Percentiles rank a stretch among this genome's conserved stretches.
phyloP scores from a whole-genome alignment of 2,113 vertebrate genomes.

The Oryzias celebensis region DNA sequence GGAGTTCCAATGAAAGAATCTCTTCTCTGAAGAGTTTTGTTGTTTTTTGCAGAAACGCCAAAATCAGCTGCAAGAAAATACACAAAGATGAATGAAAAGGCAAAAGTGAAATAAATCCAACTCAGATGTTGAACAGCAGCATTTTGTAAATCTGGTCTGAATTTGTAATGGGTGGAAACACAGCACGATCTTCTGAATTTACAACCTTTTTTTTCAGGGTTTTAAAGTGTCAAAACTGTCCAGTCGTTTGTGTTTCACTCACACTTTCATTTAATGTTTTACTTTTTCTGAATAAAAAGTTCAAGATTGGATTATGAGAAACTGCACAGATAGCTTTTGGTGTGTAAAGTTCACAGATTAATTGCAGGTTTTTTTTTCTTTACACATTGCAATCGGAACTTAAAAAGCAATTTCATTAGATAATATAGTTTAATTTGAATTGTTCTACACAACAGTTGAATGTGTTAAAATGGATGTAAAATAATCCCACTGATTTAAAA shows the following conservation, averaged over 20 bases:
- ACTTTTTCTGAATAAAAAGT: not conserved
- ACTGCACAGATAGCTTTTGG: too few species aligned
- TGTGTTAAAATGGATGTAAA: too few species aligned
- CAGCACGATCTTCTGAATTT: slow-evolving; percentile 20
- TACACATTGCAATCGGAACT: too few species aligned
- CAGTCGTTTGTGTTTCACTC: slow-evolving; percentile 37
- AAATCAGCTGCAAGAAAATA: slow-evolving; percentile 86
- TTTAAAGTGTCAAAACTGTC: slow-evolving; percentile 8
- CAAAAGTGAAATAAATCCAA: not conserved
- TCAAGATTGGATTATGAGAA: too few species aligned
- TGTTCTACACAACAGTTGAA: too few species aligned
- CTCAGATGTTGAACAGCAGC: not conserved
- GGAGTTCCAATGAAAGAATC: slow-evolving; percentile 96
- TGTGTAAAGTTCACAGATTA: too few species aligned
- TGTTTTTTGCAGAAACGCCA: slow-evolving; percentile 96
- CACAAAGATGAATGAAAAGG: slow-evolving; percentile 7
- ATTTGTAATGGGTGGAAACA: slow-evolving; percentile 2
- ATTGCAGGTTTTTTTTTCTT: too few species aligned
- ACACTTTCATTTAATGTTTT: slow-evolving; percentile 11
- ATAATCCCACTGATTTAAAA: too few species aligned
- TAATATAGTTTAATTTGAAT: too few species aligned
- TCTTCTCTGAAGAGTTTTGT: slow-evolving; percentile 91
- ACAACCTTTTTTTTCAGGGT: not conserved
- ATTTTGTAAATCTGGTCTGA: slow-evolving; percentile 28
- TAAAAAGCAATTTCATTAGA: too few species aligned